These are phyloP conservation scores for Geotrypetes seraphini DNA, from an alignment of 2,797 vertebrate species.

Conservation along the genomic window DNA sequence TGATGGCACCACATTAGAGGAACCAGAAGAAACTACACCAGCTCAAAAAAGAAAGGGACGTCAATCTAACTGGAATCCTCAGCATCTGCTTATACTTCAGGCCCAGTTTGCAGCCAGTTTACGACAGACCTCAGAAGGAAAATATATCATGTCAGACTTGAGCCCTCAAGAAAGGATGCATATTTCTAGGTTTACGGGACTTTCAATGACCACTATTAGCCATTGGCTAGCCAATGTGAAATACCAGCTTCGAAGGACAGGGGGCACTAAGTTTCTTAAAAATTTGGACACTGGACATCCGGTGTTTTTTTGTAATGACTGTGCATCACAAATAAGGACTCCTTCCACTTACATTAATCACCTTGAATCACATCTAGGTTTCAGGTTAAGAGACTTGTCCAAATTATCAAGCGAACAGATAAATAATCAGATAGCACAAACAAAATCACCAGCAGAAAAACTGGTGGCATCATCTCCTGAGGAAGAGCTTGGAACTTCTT, in stretches of 20 bases:
- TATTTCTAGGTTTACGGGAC: slow-evolving; percentile 94
- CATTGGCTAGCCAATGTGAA: slow-evolving; percentile 98
- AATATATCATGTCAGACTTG: slow-evolving; percentile 96
- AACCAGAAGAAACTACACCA: slow-evolving; percentile 86
- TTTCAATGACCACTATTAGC: slow-evolving; percentile 98
- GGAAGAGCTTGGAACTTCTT: slow-evolving; percentile 71
- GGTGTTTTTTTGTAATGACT: slow-evolving; percentile 98
- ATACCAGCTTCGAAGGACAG: slow-evolving; percentile 96
- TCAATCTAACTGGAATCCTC: slow-evolving; percentile 98
- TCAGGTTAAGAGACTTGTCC: slow-evolving; percentile 90
- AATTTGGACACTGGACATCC: slow-evolving; percentile 97
- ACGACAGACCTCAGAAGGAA: slow-evolving; percentile 87
- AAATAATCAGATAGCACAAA: slow-evolving; percentile 83
- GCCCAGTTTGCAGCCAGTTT: slow-evolving; percentile 96
- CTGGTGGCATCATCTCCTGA: slow-evolving; percentile 78
- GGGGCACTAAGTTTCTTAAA: slow-evolving; percentile 98
- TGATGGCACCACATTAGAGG: slow-evolving; percentile 84
- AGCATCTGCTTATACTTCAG: slow-evolving; percentile 94
- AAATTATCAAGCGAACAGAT: slow-evolving; percentile 91
- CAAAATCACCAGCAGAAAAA: slow-evolving; percentile 91
- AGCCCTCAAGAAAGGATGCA: slow-evolving; percentile 98
- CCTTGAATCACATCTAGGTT: slow-evolving; percentile 94
- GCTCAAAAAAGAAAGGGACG: slow-evolving; percentile 97
- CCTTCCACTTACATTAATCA: slow-evolving; percentile 96
- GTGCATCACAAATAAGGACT: slow-evolving; percentile 95